Evolutionary conservation across 2,888 invertebrate genomes (phyloP).

Genomic region (Shargacucullia verbasci): DNA sequence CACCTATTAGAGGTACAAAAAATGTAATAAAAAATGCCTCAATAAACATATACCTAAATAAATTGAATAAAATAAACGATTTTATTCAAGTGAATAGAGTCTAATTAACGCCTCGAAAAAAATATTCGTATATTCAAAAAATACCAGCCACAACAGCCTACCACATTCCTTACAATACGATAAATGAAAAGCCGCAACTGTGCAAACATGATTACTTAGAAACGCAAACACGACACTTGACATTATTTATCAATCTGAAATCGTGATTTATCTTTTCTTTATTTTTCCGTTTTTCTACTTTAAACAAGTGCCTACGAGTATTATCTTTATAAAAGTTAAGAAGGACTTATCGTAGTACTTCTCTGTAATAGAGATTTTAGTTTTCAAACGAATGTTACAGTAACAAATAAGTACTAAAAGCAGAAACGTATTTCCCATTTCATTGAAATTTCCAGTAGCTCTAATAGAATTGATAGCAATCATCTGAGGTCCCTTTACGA

Average conservation of each 20-base stretch:
- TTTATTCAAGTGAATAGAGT: slow-evolving; percentile 16
- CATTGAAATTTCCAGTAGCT: too few relatives aligned
- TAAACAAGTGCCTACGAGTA: too few relatives aligned
- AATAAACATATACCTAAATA: slow-evolving; percentile 2
- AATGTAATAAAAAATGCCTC: too few relatives aligned
- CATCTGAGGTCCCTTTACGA: too few relatives aligned
- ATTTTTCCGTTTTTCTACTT: neutral
- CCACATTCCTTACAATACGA: slow-evolving; percentile 19
- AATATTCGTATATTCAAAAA: neutral
- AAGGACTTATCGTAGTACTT: too few relatives aligned
- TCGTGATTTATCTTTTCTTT: neutral
- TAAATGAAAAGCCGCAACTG: slow-evolving; percentile 25
- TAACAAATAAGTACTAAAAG: too few relatives aligned
- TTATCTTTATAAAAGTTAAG: too few relatives aligned
- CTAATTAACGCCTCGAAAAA: slow-evolving; percentile 26
- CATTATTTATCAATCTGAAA: slow-evolving; percentile 3
- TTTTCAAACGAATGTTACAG: too few relatives aligned
- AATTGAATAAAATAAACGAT: slow-evolving; percentile 18
- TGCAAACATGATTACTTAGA: slow-evolving; percentile 25
- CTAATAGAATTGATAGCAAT: too few relatives aligned
- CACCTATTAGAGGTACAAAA: neutral
- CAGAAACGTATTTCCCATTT: too few relatives aligned
- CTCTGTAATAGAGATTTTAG: too few relatives aligned
- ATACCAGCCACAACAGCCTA: slow-evolving; percentile 2
- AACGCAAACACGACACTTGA: slow-evolving; percentile 26